These are phyloP conservation scores for Spilogale gracilis DNA, from an alignment of 2,113 vertebrate genomes.

Conservation along the genomic window DNA sequence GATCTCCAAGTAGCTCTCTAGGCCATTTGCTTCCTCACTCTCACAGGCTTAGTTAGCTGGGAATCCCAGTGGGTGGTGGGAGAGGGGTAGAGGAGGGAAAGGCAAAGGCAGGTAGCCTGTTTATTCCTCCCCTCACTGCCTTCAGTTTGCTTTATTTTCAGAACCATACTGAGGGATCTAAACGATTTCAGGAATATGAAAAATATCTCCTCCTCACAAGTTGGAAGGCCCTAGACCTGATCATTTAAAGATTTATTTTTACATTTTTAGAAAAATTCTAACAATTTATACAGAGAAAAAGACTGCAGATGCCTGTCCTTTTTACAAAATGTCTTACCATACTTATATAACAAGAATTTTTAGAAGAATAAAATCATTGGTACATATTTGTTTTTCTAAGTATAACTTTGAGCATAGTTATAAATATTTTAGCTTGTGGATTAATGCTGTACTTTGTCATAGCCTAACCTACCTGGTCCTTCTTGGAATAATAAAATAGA, in stretches of 20 bases:
- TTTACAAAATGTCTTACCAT: neutral
- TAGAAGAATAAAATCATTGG: neutral
- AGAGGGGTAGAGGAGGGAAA: too few species aligned
- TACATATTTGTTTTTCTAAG: neutral
- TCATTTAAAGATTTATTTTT: neutral
- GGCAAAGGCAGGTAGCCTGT: neutral
- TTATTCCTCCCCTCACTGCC: neutral
- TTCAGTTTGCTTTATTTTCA: neutral
- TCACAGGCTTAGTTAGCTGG: neutral
- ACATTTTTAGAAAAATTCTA: neutral
- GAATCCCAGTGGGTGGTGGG: neutral
- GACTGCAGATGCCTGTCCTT: neutral
- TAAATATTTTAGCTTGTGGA: neutral
- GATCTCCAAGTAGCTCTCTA: neutral
- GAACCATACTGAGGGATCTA: neutral
- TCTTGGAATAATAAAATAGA: neutral
- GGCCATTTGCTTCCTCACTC: neutral
- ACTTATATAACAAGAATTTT: neutral
- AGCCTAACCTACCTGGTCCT: neutral
- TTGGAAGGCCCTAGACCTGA: neutral
- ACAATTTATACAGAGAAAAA: neutral
- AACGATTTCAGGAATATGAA: neutral
- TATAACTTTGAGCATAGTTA: slow-evolving; percentile 17
- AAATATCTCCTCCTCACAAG: neutral
- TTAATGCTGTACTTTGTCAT: neutral